phyloP scores from a whole-genome alignment of 2,888 invertebrate genomes.

The Eremobia ochroleuca region DNA sequence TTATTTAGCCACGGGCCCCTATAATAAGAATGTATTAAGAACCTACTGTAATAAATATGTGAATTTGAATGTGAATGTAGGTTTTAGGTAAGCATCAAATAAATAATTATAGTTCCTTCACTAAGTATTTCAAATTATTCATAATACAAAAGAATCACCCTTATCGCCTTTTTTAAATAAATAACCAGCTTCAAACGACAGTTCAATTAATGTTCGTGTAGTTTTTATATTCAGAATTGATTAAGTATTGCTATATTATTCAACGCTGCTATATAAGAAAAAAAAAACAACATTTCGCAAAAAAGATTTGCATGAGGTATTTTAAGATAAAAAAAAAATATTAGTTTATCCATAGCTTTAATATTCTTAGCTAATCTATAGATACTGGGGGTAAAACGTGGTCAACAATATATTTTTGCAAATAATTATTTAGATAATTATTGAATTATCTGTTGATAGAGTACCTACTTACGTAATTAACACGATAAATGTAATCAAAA shows the following conservation, averaged over 20 bases:
- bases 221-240: neutral
- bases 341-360: conserved; percentile 15
- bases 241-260: neutral
- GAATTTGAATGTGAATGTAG: neutral
- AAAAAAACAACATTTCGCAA: neutral
- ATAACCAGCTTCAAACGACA: neutral
- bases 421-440: conserved; percentile 48
- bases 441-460: conserved; percentile 54
- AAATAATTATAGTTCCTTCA: neutral
- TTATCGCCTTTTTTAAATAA: no score
- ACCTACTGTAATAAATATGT: neutral
- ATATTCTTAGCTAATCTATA: conserved; percentile 26
- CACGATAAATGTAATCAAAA: conserved; percentile 44
- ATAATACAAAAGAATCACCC: neutral
- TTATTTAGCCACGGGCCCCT: no score
- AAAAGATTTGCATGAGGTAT: conserved; percentile 14
- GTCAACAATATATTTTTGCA: conserved; percentile 14
- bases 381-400: conserved; percentile 43
- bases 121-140: neutral
- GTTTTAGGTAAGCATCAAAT: neutral
- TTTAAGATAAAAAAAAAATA: conserved; percentile 2
- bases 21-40: neutral
- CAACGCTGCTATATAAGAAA: neutral
- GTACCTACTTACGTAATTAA: conserved; percentile 41
- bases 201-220: neutral